Percentiles rank a stretch among this genome's conserved stretches.
phyloP scores from a whole-genome alignment of 2,888 invertebrate species.

The Hipparchia semele region DNA sequence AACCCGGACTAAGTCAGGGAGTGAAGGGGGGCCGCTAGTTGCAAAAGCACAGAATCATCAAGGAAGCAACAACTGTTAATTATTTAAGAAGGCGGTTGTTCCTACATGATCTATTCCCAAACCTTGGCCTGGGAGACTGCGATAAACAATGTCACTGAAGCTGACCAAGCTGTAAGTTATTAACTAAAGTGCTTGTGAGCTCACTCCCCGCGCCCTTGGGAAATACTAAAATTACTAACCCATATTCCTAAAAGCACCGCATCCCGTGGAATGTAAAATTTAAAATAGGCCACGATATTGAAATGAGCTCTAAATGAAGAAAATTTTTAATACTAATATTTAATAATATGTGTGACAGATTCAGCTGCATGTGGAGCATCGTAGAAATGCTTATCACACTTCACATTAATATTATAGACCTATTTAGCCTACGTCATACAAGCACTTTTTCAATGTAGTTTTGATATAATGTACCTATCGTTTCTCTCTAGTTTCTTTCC shows the following conservation, averaged over 20 bases:
- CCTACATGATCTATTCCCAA: conserved; percentile 29
- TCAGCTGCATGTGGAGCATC: not conserved
- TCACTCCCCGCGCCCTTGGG: conserved; percentile 29
- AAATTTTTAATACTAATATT: not conserved
- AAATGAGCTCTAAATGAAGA: not conserved
- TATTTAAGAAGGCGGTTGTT: not conserved
- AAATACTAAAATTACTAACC: conserved; percentile 41
- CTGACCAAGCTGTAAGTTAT: conserved; percentile 39
- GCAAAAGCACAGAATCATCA: not conserved
- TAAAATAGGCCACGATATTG: conserved; percentile 22
- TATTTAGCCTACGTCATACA: too few species aligned
- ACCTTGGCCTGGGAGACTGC: conserved; percentile 24
- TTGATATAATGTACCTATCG: too few species aligned
- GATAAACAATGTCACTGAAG: conserved; percentile 37
- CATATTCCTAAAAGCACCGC: conserved; percentile 37
- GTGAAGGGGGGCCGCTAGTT: too few species aligned
- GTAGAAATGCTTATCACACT: not conserved
- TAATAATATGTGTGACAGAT: not conserved
- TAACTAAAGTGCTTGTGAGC: conserved; percentile 38
- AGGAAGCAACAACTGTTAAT: not conserved
- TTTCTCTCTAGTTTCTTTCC: too few species aligned
- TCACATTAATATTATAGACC: too few species aligned
- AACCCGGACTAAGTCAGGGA: too few species aligned
- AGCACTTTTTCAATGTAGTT: too few species aligned
- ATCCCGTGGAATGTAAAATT: conserved; percentile 32